Evolutionary conservation across 2,888 invertebrate species (phyloP), one percentile per base, ranked within the genome.

Genomic region (Hirudinaria manillensis): DNA sequence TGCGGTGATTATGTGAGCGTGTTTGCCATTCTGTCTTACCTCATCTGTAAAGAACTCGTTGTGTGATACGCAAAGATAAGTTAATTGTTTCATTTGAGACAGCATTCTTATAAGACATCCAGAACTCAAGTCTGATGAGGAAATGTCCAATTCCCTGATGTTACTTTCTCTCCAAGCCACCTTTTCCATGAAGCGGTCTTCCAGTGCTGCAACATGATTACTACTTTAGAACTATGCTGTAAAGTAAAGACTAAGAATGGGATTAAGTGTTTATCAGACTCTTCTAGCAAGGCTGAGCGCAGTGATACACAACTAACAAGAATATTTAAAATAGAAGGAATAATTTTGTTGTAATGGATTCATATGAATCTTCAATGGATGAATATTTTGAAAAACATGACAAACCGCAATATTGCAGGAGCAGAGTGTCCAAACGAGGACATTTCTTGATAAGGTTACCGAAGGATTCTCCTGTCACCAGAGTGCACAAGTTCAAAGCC

Each of bases 121-220:
- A 0, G 93, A 90, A 2, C 93, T 92, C 76, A 99, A 86, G 86
- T 99, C 98, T 0, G 98, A 99, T 0, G 94, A 98, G 0, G 96
- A 94, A 75, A 99, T 91, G 83, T 99, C 98, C 80, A 99, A 85
- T 86, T 99, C 99, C 84, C 92, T 93, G 76, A 99, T 86, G 24
- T 81, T 80, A 1, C 94, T 92, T 29, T 96, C 94, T 85, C 99
- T 97, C 99, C 99, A 99, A 83, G 97, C 96, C 13, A 96, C 96
- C 83, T 92, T 91, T 91, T 93, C 92, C 77, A 99, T 91, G 84
- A 92, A 89, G 81, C 94, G 93, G 80, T 94, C 94, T 83, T 92
- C 91, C 13, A 99, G 88, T 85, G 90, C 94, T 94, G n/a, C 6
- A 61, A 61, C 1, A n/a, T 61, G 61, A 13, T 61, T 13, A n/a